Evolutionary conservation across 2,797 vertebrate genomes (phyloP), one percentile per base, ranked within the genome.

Genomic region (Acipenser oxyrinchus): DNA sequence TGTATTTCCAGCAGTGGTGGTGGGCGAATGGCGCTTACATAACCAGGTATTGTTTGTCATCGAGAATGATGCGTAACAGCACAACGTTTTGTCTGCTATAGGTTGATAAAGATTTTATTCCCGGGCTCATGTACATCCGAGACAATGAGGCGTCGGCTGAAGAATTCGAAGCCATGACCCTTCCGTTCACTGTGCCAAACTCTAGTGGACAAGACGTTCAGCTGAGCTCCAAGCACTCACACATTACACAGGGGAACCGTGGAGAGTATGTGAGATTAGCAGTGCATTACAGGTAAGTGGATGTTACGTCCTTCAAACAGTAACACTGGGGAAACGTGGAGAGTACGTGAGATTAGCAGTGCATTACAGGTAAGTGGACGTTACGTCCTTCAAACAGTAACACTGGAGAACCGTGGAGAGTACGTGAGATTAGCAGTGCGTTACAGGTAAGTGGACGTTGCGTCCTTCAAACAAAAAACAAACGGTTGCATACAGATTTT

Each of bases 91-190:
- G 61, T 23, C 7, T 48, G 5, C n/a, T 49, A 0, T 77, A 99
- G 97, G 96, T 99, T 61, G 97, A 99, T 88, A 99, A 99, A 77
- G 97, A 99, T 81, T 99, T 99, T 76, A 99, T 99, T 84, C 97
- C 97, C 4, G 95, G 97, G 4, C 84, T 99, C 72, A 99, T 99
- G 96, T 99, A 98, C 77, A 99, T 99, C 80, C 89, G 97, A 60
- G 97, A 99, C 85, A 97, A 95, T 0, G 97, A 99, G 79, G 96
- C 96, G 49, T 94, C 95, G 11, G 91, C 95, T 0, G 95, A 97
- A 74, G 97, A 99, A 78, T 98, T 99, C 64, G 97, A 99, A 81
- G 94, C 93, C 70, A 99, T 99, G 94, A 93, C 94, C 8, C 84
- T 99, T 48, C 96, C 97, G 13, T 99, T 99, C 82, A 97, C 96